Percentiles rank a stretch among this genome's conserved stretches.
Evolutionary conservation across 2,797 vertebrate species (phyloP).

Genomic region (Cirrhinus molitorella): DNA sequence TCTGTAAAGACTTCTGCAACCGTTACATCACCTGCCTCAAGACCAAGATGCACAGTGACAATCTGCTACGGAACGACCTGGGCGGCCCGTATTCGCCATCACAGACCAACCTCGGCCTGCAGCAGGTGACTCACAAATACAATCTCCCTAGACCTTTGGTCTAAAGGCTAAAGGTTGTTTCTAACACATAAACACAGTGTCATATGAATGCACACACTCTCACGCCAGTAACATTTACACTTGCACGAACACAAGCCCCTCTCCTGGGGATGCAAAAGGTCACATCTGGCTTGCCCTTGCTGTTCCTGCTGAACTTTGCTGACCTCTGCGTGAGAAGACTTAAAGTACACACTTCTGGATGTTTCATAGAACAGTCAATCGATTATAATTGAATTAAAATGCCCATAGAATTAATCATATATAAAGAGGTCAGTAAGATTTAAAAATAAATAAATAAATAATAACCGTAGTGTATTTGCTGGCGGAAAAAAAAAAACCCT

Average conservation of each 20-base stretch:
- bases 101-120: slow-evolving; percentile 93
- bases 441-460: too few relatives aligned
- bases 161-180: slow-evolving; percentile 6
- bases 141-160: neutral
- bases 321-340: slow-evolving; percentile 48
- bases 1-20: slow-evolving; percentile 99
- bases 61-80: slow-evolving; percentile 96
- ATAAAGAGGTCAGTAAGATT: neutral
- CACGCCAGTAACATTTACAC: slow-evolving; percentile 51
- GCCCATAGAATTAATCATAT: neutral
- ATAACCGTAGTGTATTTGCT: too few relatives aligned
- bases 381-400: slow-evolving; percentile 14
- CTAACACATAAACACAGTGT: slow-evolving; percentile 33
- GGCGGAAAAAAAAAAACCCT: too few relatives aligned
- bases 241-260: slow-evolving; percentile 1
- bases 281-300: slow-evolving; percentile 43
- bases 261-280: slow-evolving; percentile 35
- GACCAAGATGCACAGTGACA: slow-evolving; percentile 99
- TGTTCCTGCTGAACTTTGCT: slow-evolving; percentile 43
- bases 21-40: slow-evolving; percentile 99
- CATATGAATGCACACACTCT: slow-evolving; percentile 19
- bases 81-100: slow-evolving; percentile 95
- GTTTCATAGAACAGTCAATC: neutral
- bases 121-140: slow-evolving; percentile 85
- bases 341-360: neutral